Evolutionary conservation across 2,888 invertebrate genomes (phyloP).

Genomic region (Brachypalpus laphriformis): DNA sequence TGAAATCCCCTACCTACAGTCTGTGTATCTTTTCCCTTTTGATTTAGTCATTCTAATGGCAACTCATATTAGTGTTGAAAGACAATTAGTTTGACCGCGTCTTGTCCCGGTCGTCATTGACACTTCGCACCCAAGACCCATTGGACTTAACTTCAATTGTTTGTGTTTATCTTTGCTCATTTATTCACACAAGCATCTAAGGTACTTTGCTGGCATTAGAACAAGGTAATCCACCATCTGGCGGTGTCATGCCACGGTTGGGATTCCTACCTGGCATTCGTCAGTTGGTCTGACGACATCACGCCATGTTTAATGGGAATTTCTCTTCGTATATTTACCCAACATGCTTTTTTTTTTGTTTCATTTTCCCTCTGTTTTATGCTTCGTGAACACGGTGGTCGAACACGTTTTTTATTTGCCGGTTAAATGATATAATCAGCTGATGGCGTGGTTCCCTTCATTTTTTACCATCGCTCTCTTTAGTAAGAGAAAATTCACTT

Average conservation of each 20-base stretch:
- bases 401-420: slow-evolving; percentile 8
- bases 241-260: not conserved
- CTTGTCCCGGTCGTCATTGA: not conserved
- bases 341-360: no score
- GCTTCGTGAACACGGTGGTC: not conserved
- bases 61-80: not conserved
- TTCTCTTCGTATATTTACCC: not conserved
- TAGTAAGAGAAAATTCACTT: not conserved
- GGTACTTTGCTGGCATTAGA: not conserved
- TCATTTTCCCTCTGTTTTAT: not conserved
- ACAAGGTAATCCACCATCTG: slow-evolving; percentile 11
- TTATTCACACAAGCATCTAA: not conserved
- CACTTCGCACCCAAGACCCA: not conserved
- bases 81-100: not conserved
- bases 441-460: not conserved
- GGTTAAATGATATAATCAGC: slow-evolving; percentile 7
- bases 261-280: not conserved
- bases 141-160: not conserved
- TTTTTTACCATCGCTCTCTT: slow-evolving; percentile 3
- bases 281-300: slow-evolving; percentile 19
- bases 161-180: not conserved
- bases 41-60: not conserved
- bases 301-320: slow-evolving; percentile 45
- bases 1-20: not conserved
- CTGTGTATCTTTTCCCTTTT: not conserved